Percentiles rank a stretch among this genome's conserved stretches.
Conservation (phyloP, 1,140 invertebrate species). For the Oscheius sp. region DNA sequence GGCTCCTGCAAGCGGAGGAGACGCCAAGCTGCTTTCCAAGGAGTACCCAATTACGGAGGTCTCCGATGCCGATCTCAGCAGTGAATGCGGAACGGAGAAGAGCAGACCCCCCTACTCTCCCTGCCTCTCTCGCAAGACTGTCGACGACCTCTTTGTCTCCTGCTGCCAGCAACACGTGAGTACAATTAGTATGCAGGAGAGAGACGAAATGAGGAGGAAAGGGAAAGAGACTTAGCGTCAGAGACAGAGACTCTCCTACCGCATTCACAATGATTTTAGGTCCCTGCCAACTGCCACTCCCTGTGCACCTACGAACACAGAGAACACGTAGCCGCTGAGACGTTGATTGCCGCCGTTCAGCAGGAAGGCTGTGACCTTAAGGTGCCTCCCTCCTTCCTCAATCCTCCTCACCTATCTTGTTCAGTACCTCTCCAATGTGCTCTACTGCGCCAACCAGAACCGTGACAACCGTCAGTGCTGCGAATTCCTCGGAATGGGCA, state of each 20-base stretch:
- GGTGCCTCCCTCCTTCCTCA: background rate
- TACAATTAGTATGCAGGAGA: background rate
- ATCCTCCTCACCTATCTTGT: background rate
- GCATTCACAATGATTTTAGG: too few relatives aligned
- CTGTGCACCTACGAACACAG: conserved; percentile 55
- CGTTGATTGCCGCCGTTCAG: conserved; percentile 50
- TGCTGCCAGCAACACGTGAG: conserved; percentile 50
- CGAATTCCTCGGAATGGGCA: conserved; percentile 40
- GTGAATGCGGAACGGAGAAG: conserved; percentile 50
- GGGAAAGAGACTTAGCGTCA: too few relatives aligned
- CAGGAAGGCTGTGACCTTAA: conserved; percentile 51
- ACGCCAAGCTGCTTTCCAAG: conserved; percentile 37
- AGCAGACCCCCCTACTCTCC: conserved; percentile 49
- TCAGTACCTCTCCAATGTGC: conserved; percentile 41
- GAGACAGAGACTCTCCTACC: too few relatives aligned
- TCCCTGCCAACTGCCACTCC: conserved; percentile 49
- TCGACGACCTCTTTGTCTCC: conserved; percentile 49
- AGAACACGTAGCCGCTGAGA: conserved; percentile 53
- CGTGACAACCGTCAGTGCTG: conserved; percentile 53
- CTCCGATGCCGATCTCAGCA: conserved; percentile 42
- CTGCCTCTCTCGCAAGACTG: conserved; percentile 44
- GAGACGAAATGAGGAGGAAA: background rate
- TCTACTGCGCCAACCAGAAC: conserved; percentile 56
- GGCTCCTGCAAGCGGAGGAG: conserved; percentile 33
- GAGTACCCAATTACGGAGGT: conserved; percentile 53